Evolutionary conservation across 30 jellyfish, hydroid and myxozoan genomes (phyloP).

Genomic region (Aurelia aurita): DNA sequence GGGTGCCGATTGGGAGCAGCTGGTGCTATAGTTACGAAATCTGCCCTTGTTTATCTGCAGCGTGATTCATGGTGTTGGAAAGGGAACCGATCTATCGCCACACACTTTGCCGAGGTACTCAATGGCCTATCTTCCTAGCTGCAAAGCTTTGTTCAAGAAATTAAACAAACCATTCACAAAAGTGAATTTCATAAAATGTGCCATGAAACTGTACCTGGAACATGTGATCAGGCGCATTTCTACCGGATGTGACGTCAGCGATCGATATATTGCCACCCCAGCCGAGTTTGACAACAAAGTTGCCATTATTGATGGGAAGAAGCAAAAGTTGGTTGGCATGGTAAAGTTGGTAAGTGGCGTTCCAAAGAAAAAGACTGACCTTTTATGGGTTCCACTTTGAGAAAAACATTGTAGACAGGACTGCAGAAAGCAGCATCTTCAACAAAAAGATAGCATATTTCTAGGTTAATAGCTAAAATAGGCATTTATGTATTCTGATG

Average conservation of each 20-base stretch:
- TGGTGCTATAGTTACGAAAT: no score
- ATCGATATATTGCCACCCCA: constrained; percentile 46
- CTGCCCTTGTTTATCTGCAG: background rate
- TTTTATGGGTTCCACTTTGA: constrained; percentile 24
- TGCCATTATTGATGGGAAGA: constrained; percentile 50
- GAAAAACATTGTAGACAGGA: no score
- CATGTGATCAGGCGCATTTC: constrained; percentile 54
- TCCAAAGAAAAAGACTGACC: background rate
- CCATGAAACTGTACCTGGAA: constrained; percentile 4
- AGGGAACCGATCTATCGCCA: constrained; percentile 26
- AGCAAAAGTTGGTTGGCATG: constrained; percentile 16
- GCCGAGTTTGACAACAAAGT: constrained; percentile 39
- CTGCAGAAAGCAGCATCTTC: no score
- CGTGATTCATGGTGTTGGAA: constrained; percentile 34
- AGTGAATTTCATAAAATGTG: constrained; percentile 10
- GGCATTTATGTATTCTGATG: no score
- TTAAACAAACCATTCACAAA: constrained; percentile 14
- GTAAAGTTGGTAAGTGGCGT: constrained; percentile 25
- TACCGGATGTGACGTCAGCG: constrained; percentile 37
- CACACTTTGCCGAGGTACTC: background rate
- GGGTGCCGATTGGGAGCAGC: no score
- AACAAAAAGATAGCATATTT: no score
- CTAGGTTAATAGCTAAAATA: no score
- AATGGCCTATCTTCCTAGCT: background rate
- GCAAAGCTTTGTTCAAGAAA: constrained; percentile 5